phyloP scores from a whole-genome alignment of 1,140 invertebrate species.

The Drosophila orosa region DNA sequence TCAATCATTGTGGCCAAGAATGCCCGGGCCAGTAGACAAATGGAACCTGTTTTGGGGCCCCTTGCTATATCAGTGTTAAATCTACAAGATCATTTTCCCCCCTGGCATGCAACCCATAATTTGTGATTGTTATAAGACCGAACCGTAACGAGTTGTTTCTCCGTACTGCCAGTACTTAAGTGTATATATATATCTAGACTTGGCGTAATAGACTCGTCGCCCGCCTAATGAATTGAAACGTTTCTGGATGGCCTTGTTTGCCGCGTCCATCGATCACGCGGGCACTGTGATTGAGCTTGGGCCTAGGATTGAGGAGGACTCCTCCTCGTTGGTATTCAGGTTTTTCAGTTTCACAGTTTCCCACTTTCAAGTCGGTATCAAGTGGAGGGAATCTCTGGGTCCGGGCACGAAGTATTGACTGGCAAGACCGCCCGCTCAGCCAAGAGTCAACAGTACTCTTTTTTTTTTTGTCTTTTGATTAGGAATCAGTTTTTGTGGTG shows the following conservation, averaged over 20 bases:
- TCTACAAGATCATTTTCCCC: constrained; percentile 81
- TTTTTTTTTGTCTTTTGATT: constrained; percentile 48
- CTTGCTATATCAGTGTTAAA: constrained; percentile 76
- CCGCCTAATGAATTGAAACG: constrained; percentile 80
- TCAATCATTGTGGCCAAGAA: constrained; percentile 62
- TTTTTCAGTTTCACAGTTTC: constrained; percentile 5
- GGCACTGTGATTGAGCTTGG: not conserved
- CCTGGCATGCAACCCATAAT: constrained; percentile 69
- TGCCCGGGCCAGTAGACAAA: constrained; percentile 61
- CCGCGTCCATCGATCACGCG: constrained; percentile 43
- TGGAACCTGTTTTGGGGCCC: constrained; percentile 70
- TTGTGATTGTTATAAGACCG: constrained; percentile 80
- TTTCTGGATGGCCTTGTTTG: constrained; percentile 67
- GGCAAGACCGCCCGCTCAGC: constrained; percentile 55
- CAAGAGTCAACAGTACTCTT: constrained; percentile 46
- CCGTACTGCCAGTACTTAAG: constrained; percentile 12
- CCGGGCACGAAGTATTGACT: constrained; percentile 70
- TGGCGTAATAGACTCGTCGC: constrained; percentile 75
- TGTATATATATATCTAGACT: not conserved
- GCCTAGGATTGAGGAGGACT: constrained; percentile 7
- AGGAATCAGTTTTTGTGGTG: constrained; percentile 36
- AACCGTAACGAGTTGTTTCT: constrained; percentile 51
- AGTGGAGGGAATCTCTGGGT: constrained; percentile 40
- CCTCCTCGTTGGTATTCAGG: constrained; percentile 29
- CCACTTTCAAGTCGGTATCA: constrained; percentile 27